Evolutionary conservation across 2,888 invertebrate species (phyloP).

Genomic region (Troides aeacus): DNA sequence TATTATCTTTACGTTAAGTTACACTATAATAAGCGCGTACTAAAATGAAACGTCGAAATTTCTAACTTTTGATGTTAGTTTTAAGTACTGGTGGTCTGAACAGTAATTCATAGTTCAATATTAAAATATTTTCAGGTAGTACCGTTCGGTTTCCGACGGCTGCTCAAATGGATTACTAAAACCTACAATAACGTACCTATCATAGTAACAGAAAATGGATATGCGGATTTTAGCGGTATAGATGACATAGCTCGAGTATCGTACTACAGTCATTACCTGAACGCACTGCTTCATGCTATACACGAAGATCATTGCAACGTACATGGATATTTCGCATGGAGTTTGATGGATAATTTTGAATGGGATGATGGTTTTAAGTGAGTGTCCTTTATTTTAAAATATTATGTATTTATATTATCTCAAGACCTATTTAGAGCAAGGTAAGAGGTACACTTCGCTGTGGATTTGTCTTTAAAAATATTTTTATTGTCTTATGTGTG

Average conservation of each 20-base stretch:
- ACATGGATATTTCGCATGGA: conserved; percentile 88
- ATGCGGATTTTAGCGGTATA: conserved; percentile 73
- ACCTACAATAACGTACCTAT: conserved; percentile 76
- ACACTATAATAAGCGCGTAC: too few relatives aligned
- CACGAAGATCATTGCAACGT: conserved; percentile 82
- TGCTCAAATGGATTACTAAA: conserved; percentile 77
- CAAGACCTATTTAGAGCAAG: too few relatives aligned
- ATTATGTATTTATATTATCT: too few relatives aligned
- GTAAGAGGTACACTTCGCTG: too few relatives aligned
- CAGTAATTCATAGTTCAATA: neutral
- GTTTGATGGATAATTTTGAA: conserved; percentile 91
- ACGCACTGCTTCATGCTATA: conserved; percentile 72
- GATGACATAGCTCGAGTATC: conserved; percentile 79
- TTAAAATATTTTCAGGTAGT: conserved; percentile 62
- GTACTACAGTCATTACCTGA: conserved; percentile 78
- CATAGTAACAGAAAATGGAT: conserved; percentile 79
- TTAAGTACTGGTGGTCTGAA: neutral
- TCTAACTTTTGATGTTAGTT: too few relatives aligned
- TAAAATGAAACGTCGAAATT: too few relatives aligned
- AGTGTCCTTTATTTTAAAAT: conserved; percentile 50
- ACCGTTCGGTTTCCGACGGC: conserved; percentile 79
- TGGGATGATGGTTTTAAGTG: conserved; percentile 89
- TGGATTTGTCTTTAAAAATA: too few relatives aligned
- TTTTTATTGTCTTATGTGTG: too few relatives aligned
- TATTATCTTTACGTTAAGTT: too few relatives aligned